Evolutionary conservation across 2,113 vertebrate genomes (phyloP).

Genomic region (Stictonetta naevosa): DNA sequence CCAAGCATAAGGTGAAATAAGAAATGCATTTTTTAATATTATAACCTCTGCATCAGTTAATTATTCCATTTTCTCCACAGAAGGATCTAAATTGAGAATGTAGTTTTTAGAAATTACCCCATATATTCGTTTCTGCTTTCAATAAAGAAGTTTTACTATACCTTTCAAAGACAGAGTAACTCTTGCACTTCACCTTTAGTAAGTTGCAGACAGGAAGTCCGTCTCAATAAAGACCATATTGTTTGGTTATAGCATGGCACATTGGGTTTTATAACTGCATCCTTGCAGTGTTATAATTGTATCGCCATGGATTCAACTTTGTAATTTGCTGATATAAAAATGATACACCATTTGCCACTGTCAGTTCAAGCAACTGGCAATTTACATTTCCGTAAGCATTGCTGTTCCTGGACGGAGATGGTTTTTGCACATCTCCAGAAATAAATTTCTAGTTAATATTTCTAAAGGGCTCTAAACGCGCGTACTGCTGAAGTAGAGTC

Average conservation of each 20-base stretch:
- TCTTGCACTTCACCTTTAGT: slow-evolving; percentile 77
- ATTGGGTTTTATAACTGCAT: slow-evolving; percentile 38
- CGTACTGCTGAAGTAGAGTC: neutral
- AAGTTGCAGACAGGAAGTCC: slow-evolving; percentile 76
- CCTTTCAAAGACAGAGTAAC: slow-evolving; percentile 76
- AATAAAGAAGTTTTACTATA: slow-evolving; percentile 81
- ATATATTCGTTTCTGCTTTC: slow-evolving; percentile 74
- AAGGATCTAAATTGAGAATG: neutral
- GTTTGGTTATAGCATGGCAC: slow-evolving; percentile 69
- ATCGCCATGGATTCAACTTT: slow-evolving; percentile 49
- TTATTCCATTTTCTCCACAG: neutral
- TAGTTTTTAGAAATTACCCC: slow-evolving; percentile 45
- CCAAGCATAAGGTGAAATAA: neutral
- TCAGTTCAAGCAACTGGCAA: neutral
- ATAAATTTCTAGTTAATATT: neutral
- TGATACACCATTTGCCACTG: neutral
- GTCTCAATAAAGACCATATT: slow-evolving; percentile 82
- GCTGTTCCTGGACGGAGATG: neutral
- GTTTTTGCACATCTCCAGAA: neutral
- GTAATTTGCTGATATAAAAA: neutral
- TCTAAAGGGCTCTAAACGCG: neutral
- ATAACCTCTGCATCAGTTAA: neutral
- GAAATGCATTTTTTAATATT: neutral
- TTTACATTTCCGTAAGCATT: neutral
- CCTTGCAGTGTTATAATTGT: slow-evolving; percentile 45